These are phyloP conservation scores for Cybosia mesomella DNA, from an alignment of 2,888 invertebrate species.

Conservation along the genomic window DNA sequence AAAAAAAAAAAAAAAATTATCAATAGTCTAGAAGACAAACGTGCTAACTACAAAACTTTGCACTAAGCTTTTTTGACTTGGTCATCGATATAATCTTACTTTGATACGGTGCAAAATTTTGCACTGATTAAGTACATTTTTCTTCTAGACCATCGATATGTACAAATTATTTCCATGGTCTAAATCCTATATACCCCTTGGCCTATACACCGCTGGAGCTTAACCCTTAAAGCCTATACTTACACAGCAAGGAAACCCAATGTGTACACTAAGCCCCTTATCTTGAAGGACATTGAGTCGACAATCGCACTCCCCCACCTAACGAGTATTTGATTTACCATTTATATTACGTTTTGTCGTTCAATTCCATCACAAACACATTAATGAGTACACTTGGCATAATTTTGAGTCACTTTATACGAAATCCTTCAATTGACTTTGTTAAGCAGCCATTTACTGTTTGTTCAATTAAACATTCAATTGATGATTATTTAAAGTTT, in stretches of 20 bases:
- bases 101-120: no score
- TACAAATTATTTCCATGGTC: no score
- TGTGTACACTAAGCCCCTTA: conserved; percentile 46
- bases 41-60: no score
- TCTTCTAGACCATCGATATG: no score
- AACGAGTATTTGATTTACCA: conserved; percentile 72
- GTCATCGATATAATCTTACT: no score
- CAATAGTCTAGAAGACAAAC: no score
- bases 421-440: conserved; percentile 30
- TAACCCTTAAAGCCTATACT: conserved; percentile 34
- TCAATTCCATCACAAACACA: conserved; percentile 61
- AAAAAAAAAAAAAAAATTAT: no score
- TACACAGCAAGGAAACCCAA: conserved; percentile 39
- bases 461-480: neutral
- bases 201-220: conserved; percentile 38
- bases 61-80: no score
- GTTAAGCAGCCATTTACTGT: conserved; percentile 5
- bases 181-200: no score
- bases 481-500: neutral
- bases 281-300: conserved; percentile 49
- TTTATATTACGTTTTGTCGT: conserved; percentile 62
- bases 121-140: no score
- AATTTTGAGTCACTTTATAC: conserved; percentile 44
- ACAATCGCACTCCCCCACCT: conserved; percentile 49
- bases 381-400: conserved; percentile 58